A percentile compares a stretch with the other conserved stretches of the same genome.
phyloP scores from a whole-genome alignment of 2,888 invertebrate species.

The Alitta virens region DNA sequence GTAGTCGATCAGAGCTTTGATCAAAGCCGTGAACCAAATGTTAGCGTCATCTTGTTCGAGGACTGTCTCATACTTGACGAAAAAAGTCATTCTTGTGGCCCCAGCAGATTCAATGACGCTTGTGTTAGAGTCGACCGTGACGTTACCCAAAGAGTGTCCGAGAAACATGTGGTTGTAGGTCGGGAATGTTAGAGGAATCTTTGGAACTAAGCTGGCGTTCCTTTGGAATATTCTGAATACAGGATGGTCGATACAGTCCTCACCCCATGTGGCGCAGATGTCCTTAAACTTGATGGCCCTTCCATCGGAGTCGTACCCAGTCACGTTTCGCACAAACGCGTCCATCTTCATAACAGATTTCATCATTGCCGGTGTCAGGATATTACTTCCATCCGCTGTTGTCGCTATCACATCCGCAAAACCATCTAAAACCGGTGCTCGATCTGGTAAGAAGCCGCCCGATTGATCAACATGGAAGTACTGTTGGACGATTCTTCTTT shows the following conservation, averaged over 20 bases:
- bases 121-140: background rate
- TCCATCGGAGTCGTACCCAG: conserved; percentile 1
- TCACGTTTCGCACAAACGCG: background rate
- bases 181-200: conserved; percentile 5
- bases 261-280: conserved; percentile 11
- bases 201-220: background rate
- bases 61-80: background rate
- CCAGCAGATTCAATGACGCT: background rate
- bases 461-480: background rate
- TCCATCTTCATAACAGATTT: conserved; percentile 7
- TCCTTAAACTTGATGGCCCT: conserved; percentile 3
- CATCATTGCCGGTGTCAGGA: conserved; percentile 1
- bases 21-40: conserved; percentile 10
- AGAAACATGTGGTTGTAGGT: conserved; percentile 3
- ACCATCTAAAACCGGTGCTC: conserved; percentile 7
- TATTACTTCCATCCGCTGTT: conserved; percentile 2
- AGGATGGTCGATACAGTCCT: conserved; percentile 9
- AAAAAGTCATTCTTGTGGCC: conserved; percentile 10
- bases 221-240: conserved; percentile 5
- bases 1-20: background rate
- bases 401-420: conserved; percentile 11
- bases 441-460: conserved; percentile 8
- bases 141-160: conserved; percentile 11
- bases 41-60: conserved; percentile 1
- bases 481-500: conserved; percentile 2